Evolutionary conservation across 2,888 invertebrate species (phyloP).

Genomic region (Lordiphosa andalusiaca): DNA sequence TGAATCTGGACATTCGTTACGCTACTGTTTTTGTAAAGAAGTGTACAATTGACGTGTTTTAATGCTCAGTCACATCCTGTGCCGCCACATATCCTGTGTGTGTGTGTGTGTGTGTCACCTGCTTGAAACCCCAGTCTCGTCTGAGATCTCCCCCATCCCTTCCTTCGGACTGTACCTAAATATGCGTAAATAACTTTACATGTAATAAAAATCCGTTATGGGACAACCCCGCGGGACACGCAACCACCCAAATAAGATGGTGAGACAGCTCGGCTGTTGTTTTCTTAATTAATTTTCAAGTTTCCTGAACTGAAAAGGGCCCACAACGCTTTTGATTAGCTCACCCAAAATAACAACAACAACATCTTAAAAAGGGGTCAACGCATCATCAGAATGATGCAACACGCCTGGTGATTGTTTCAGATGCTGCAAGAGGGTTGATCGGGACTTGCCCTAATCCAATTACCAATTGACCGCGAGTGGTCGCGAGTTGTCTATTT

Average conservation of each 20-base stretch:
- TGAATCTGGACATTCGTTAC: slow-evolving; percentile 31
- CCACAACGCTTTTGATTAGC: slow-evolving; percentile 10
- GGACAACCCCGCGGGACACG: slow-evolving; percentile 4
- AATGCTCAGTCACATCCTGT: slow-evolving; percentile 58
- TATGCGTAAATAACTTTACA: slow-evolving; percentile 50
- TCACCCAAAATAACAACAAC: slow-evolving; percentile 17
- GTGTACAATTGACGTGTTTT: slow-evolving; percentile 9
- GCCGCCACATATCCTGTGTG: slow-evolving; percentile 33
- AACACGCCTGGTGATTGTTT: slow-evolving; percentile 1
- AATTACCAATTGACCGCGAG: slow-evolving; percentile 53
- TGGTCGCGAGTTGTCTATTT: slow-evolving; percentile 25
- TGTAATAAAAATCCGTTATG: slow-evolving; percentile 46
- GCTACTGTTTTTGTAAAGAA: slow-evolving; percentile 1
- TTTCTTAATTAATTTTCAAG: slow-evolving; percentile 63
- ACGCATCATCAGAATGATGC: slow-evolving; percentile 16
- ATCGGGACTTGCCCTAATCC: slow-evolving; percentile 37
- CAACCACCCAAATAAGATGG: neutral
- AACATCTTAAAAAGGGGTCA: slow-evolving; percentile 28
- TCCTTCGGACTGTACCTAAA: no score
- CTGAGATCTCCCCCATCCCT: no score
- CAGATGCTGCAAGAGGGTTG: slow-evolving; percentile 31
- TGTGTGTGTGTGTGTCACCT: no score
- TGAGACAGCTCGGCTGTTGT: slow-evolving; percentile 19
- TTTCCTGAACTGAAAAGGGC: slow-evolving; percentile 9
- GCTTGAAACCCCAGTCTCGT: no score